Percentiles rank a stretch among this genome's conserved stretches.
Evolutionary conservation across 2,888 invertebrate species (phyloP).

Genomic region (Thecophora atra): DNA sequence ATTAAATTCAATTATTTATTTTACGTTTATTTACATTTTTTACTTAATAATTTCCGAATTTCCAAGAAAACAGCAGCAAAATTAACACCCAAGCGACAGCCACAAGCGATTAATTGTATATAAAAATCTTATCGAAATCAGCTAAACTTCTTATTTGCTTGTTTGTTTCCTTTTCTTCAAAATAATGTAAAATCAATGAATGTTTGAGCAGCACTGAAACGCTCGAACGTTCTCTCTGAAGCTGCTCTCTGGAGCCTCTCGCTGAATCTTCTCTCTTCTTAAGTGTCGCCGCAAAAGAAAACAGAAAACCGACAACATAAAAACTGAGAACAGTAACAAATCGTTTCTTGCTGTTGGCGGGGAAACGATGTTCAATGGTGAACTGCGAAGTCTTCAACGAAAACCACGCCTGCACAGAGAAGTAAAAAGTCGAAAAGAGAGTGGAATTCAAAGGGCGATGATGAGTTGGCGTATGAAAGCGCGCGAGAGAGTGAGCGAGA

Average conservation of each 20-base stretch:
- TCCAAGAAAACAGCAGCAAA: no score
- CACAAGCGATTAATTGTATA: no score
- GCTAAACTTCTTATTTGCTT: no score
- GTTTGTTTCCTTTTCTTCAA: not conserved
- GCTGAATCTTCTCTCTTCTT: no score
- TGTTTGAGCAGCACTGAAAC: constrained; percentile 44
- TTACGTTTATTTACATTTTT: no score
- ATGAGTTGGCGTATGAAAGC: not conserved
- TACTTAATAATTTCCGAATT: no score
- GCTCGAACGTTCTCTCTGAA: constrained; percentile 1
- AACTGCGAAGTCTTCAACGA: not conserved
- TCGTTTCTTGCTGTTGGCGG: constrained; percentile 32
- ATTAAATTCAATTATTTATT: no score
- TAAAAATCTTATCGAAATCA: no score
- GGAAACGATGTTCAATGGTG: constrained; percentile 8
- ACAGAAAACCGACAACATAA: no score
- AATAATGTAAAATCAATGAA: constrained; percentile 38
- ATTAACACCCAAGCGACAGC: no score
- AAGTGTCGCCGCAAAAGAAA: not conserved
- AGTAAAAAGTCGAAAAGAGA: not conserved
- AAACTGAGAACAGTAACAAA: not conserved
- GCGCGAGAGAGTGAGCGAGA: not conserved
- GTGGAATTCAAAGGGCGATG: not conserved
- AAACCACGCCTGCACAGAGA: constrained; percentile 23
- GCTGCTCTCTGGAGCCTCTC: not conserved